Evolutionary conservation across 2,797 vertebrate species (phyloP), one percentile per base, ranked within the genome.

Genomic region (Chelon auratus): DNA sequence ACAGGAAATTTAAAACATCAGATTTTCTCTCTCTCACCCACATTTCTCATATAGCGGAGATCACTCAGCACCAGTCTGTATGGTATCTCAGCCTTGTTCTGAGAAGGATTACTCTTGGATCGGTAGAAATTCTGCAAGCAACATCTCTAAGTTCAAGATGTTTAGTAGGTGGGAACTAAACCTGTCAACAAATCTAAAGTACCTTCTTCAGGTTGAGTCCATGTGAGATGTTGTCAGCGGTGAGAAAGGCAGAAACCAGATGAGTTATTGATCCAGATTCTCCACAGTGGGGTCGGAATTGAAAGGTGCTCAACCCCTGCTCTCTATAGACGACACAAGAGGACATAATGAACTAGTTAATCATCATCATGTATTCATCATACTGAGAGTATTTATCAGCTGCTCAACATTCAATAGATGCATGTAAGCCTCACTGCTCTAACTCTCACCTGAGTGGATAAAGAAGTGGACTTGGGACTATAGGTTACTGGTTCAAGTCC

Each of bases 211-310:
- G 88, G 86, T 98, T 98, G 79, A 99, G 93, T 75, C 98, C 97
- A 0, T 99, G 97, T 51, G 98, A 98, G 91, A 99, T 99, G 90
- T 98, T 99, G 91, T 99, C 97, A 0, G 97, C 94, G 11, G 96
- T 96, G 62, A 99, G 93, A 84, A 99, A 99, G 78, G 97, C 96
- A 5, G 97, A 98, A 39, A 97, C 97, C 79, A 99, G 91, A 84
- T 99, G 97, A 39, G 98, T 98, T 91, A 99, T 95, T 66, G 97
- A 99, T 39, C 98, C 98, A 1, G 97, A 96, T 92, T 99, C 98
- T 77, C 97, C 98, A 45, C 97, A 99, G 77, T 99, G 98, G 36
- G 98, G 98, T 56, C 97, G 95, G 75, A 99, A 98, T 75, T 97
- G 95, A 82, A 99, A 99, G 1, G 97, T 99, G 92, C 94, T 96